Conservation (phyloP, 2,113 vertebrate genomes). For the Laticauda laticaudata region DNA sequence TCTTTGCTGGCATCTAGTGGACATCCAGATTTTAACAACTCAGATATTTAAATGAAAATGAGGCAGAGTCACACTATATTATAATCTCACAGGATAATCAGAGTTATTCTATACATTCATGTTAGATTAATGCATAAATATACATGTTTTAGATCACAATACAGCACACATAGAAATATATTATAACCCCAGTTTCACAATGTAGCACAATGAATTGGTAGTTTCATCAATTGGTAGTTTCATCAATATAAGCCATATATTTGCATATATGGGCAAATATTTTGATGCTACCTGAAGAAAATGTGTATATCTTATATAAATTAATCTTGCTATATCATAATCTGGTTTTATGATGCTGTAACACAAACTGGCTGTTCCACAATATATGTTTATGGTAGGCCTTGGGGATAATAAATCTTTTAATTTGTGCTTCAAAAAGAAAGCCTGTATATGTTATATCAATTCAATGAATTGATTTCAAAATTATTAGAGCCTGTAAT, state of each 20-base stretch:
- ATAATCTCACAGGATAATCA: not conserved
- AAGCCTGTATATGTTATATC: not conserved
- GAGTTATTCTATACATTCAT: not conserved
- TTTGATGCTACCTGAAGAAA: not conserved
- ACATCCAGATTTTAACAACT: not conserved
- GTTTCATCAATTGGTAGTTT: not conserved
- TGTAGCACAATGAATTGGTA: not conserved
- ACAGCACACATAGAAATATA: not conserved
- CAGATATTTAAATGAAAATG: not conserved
- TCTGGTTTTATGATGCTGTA: not conserved
- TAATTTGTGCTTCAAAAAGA: not conserved
- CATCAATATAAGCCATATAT: no score
- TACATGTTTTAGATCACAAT: not conserved
- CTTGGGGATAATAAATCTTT: not conserved
- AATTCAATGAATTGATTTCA: not conserved
- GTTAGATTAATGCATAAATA: not conserved
- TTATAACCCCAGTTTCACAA: not conserved
- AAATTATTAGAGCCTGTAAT: not conserved
- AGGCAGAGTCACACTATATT: not conserved
- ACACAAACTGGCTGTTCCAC: not conserved
- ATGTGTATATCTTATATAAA: not conserved
- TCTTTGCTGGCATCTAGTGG: not conserved
- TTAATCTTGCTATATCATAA: not conserved
- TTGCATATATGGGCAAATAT: not conserved
- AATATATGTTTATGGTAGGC: not conserved